These are phyloP conservation scores for Phrynosoma platyrhinos DNA, from an alignment of 2,113 vertebrate species.

Conservation along the genomic window DNA sequence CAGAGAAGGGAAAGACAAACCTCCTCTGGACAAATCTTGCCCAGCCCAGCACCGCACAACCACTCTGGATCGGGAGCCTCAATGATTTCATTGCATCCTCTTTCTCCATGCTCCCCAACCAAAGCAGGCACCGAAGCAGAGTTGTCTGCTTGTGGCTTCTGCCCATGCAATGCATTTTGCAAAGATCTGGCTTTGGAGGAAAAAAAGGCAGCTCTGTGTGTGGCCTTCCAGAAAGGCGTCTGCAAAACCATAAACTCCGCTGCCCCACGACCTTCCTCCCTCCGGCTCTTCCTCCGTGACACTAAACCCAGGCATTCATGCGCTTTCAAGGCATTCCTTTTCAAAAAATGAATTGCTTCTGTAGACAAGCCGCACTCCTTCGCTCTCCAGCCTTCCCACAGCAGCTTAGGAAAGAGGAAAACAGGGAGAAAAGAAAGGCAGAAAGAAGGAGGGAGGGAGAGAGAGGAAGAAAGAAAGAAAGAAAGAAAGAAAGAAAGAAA, in stretches of 20 bases:
- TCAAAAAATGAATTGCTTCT: not conserved
- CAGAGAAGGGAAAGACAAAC: no score
- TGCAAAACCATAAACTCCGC: not conserved
- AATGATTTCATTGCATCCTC: no score
- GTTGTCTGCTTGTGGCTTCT: no score
- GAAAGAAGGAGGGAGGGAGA: not conserved
- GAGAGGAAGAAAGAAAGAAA: slow-evolving; percentile 1
- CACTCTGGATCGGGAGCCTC: no score
- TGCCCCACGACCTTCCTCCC: not conserved
- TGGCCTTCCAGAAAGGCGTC: no score
- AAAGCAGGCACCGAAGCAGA: no score
- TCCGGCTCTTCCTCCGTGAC: not conserved
- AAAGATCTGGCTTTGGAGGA: not conserved
- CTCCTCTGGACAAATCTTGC: no score
- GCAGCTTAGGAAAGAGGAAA: slow-evolving; percentile 51
- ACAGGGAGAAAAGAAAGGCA: slow-evolving; percentile 2
- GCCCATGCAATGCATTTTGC: not conserved
- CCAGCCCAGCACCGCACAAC: no score
- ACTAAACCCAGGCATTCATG: not conserved
- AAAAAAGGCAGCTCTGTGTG: not conserved
- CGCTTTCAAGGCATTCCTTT: fast-evolving
- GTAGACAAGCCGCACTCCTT: slow-evolving; percentile 24
- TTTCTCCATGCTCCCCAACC: no score
- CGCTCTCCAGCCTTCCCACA: slow-evolving; percentile 52
- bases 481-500: not conserved